Evolutionary conservation across 2,888 invertebrate genomes (phyloP).

Genomic region (Cephus pygmeus): DNA sequence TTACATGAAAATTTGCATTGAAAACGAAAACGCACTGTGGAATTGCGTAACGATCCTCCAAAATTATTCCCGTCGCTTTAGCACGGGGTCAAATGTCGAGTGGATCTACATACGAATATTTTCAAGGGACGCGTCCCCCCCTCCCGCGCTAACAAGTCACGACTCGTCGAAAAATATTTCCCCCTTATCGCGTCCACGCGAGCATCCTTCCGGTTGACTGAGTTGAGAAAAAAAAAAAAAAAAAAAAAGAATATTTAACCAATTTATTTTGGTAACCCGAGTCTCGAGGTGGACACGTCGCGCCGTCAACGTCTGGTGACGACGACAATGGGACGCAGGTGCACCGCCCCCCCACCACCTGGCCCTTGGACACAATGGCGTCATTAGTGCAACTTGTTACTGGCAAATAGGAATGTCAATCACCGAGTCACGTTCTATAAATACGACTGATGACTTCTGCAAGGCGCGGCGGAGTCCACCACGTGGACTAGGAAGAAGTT

Average conservation of each 20-base stretch:
- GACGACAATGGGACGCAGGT: constrained; percentile 37
- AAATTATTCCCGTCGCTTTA: not conserved
- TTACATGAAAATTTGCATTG: not conserved
- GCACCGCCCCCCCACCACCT: constrained; percentile 15
- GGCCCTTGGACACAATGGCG: constrained; percentile 40
- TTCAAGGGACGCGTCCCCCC: not conserved
- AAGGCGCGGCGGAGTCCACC: constrained; percentile 33
- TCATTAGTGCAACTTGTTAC: constrained; percentile 38
- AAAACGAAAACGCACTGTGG: not conserved
- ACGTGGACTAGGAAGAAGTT: not conserved
- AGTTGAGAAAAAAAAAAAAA: not conserved
- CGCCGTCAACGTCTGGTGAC: not conserved
- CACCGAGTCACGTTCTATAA: constrained; percentile 55
- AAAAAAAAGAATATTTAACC: too few relatives aligned
- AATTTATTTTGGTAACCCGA: not conserved
- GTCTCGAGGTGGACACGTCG: not conserved
- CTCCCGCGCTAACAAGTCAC: too few relatives aligned
- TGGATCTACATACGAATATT: not conserved
- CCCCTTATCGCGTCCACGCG: not conserved
- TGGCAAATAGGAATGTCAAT: constrained; percentile 33
- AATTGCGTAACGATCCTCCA: not conserved
- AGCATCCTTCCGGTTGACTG: not conserved
- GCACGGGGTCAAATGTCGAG: not conserved
- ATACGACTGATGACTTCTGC: constrained; percentile 45
- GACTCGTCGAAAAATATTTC: too few relatives aligned